Evolutionary conservation across 1,140 invertebrate species (phyloP).

Genomic region (Pogonognathellus flavescens): DNA sequence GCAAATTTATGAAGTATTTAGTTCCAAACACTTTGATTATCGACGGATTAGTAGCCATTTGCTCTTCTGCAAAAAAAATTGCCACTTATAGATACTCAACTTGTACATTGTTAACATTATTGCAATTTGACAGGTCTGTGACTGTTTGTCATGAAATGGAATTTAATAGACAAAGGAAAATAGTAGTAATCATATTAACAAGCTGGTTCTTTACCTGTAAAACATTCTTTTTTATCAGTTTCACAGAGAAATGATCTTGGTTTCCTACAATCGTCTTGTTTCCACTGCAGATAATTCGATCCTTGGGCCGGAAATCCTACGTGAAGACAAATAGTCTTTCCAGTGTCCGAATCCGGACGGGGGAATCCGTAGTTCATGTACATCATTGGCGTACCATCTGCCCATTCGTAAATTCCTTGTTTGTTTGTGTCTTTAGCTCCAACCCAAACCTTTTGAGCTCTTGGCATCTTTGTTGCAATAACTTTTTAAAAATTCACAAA

Average conservation of each 20-base stretch:
- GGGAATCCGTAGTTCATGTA: constrained; percentile 3
- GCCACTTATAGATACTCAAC: too few species aligned
- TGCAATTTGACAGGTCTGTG: too few species aligned
- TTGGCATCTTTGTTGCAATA: neutral
- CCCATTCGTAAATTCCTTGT: constrained; percentile 32
- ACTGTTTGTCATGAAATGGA: too few species aligned
- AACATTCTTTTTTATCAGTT: neutral
- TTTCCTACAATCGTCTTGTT: constrained; percentile 16
- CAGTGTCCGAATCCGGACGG: neutral
- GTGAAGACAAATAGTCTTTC: constrained; percentile 8
- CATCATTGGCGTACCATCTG: constrained; percentile 12
- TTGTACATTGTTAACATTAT: too few species aligned
- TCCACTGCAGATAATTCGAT: constrained; percentile 16
- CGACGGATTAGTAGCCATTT: neutral
- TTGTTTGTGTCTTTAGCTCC: constrained; percentile 12
- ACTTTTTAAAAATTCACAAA: too few species aligned
- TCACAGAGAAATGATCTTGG: neutral
- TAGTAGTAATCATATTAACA: too few species aligned
- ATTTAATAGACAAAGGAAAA: too few species aligned
- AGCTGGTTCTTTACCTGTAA: neutral
- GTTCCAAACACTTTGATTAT: constrained; percentile 20
- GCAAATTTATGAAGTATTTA: constrained; percentile 5
- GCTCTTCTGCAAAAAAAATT: neutral
- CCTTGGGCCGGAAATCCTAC: neutral
- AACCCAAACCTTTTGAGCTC: constrained; percentile 18